Conservation (phyloP, 92 coral and sea anemone genomes). For the Phenganax marumi region DNA sequence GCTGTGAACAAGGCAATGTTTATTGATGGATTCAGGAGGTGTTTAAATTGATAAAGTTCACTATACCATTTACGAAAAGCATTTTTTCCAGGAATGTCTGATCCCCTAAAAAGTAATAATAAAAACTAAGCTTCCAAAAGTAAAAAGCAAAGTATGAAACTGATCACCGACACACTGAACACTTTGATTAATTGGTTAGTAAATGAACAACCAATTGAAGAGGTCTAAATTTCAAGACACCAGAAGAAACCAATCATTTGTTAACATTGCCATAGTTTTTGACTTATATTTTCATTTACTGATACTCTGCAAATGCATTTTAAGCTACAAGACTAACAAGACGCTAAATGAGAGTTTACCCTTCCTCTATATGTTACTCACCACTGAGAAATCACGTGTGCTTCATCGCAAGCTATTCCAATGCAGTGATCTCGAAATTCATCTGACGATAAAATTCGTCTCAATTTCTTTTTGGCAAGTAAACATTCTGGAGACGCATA, state of each 20-base stretch:
- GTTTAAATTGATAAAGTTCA: background rate
- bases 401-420: background rate
- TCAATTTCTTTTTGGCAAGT: background rate
- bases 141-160: background rate
- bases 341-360: background rate
- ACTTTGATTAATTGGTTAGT: too few species aligned
- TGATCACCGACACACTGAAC: background rate
- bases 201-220: too few species aligned
- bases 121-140: background rate
- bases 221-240: too few species aligned
- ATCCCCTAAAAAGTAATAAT: background rate
- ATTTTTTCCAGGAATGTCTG: background rate
- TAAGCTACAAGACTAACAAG: background rate
- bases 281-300: too few species aligned
- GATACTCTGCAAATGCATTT: too few species aligned
- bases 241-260: too few species aligned
- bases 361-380: background rate
- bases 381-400: background rate
- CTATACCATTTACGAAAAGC: background rate
- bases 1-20: background rate
- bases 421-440: constrained; percentile 8
- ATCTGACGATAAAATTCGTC: background rate
- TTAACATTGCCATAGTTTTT: too few species aligned
- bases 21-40: background rate
- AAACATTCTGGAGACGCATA: constrained; percentile 4